Percentiles rank a stretch among this genome's conserved stretches.
Evolutionary conservation across 1,140 invertebrate species (phyloP).

Genomic region (Subanguina moxae): DNA sequence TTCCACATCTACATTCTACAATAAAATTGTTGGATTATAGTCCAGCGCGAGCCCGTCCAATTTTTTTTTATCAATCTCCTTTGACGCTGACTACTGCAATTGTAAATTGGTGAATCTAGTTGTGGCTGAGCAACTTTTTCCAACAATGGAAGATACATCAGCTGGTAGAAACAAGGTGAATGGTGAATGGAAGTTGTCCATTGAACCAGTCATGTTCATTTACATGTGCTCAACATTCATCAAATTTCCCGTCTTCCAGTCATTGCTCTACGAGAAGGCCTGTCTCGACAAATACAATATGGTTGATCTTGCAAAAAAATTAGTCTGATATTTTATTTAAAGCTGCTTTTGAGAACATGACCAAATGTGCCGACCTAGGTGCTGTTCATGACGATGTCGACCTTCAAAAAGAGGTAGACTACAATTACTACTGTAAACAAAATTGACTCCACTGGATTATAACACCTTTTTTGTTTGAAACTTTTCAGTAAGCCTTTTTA

Average conservation of each 20-base stretch:
- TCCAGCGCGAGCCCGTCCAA: too few relatives aligned
- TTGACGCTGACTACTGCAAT: background rate
- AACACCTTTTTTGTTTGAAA: too few relatives aligned
- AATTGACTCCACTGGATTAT: too few relatives aligned
- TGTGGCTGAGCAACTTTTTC: background rate
- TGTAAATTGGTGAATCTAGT: background rate
- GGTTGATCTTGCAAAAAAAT: background rate
- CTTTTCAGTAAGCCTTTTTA: too few relatives aligned
- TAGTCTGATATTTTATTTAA: background rate
- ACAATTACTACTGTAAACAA: background rate
- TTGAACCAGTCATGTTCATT: constrained; percentile 41
- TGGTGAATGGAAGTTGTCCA: constrained; percentile 7
- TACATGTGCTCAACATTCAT: constrained; percentile 45
- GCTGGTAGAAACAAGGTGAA: background rate
- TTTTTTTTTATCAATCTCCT: too few relatives aligned
- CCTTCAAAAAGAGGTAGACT: constrained; percentile 29
- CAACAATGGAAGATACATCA: background rate
- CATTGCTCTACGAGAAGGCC: constrained; percentile 47
- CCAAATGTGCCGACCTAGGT: constrained; percentile 31
- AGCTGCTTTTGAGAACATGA: background rate
- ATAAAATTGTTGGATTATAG: too few relatives aligned
- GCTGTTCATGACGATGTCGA: constrained; percentile 35
- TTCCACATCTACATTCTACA: too few relatives aligned
- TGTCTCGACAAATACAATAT: constrained; percentile 31
- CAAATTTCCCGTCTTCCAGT: constrained; percentile 46